phyloP scores from a whole-genome alignment of 2,797 vertebrate genomes.

The Urocyon cinereoargenteus region DNA sequence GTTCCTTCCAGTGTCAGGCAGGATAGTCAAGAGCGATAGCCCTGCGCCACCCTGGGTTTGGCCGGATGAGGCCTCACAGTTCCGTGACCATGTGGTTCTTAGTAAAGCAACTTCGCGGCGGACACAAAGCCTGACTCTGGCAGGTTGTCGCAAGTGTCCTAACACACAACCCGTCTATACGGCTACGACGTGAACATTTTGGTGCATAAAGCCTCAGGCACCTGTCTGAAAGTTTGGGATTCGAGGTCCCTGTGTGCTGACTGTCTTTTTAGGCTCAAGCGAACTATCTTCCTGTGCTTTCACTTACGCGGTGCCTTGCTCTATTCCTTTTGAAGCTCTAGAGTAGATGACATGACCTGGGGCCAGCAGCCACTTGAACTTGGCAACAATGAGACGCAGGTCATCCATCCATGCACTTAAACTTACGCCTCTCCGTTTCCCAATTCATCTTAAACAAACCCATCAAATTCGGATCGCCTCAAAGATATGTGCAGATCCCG shows the following conservation, averaged over 20 bases:
- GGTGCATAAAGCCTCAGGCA: neutral
- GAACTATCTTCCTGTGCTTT: neutral
- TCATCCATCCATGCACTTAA: neutral
- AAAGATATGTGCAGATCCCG: neutral
- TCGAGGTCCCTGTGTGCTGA: no score
- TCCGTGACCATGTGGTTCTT: neutral
- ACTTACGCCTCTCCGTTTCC: neutral
- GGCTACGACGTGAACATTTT: neutral
- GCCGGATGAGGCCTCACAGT: rapidly evolving
- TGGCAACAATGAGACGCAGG: neutral
- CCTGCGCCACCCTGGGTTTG: neutral
- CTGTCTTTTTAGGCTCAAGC: neutral
- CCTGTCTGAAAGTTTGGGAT: neutral
- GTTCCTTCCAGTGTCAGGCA: neutral
- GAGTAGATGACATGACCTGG: neutral
- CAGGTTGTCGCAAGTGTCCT: neutral
- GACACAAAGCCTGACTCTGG: neutral
- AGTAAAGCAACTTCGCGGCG: neutral
- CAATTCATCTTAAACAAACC: neutral
- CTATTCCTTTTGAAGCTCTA: no score
- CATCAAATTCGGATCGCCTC: neutral
- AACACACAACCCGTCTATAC: neutral
- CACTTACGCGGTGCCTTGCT: neutral
- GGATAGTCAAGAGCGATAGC: rapidly evolving
- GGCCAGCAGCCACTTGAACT: neutral